A percentile compares a stretch with the other conserved stretches of the same genome.
Evolutionary conservation across 2,113 vertebrate genomes (phyloP).

Genomic region (Brachypteracias leptosomus): DNA sequence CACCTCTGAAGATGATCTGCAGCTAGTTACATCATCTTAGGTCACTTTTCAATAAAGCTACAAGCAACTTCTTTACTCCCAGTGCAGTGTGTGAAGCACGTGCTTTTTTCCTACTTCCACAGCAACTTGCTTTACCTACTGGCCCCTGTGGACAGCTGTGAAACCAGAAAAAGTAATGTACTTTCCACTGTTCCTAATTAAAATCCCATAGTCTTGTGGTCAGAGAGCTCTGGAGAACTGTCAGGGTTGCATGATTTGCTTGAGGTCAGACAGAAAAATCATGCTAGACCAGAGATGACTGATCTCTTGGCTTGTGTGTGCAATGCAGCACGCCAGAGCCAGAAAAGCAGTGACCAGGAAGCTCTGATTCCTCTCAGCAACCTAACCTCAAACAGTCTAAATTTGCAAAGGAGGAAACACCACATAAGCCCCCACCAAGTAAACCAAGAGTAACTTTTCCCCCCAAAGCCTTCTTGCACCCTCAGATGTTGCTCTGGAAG

Average conservation of each 20-base stretch:
- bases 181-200: constrained; percentile 45
- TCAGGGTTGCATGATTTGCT: background rate
- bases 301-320: background rate
- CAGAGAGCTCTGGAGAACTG: background rate
- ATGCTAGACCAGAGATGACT: background rate
- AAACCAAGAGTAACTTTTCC: background rate
- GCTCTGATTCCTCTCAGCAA: background rate
- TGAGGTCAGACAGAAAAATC: constrained; percentile 20
- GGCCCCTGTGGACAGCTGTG: background rate
- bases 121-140: background rate
- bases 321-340: background rate
- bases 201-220: background rate
- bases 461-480: background rate
- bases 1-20: background rate
- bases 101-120: background rate
- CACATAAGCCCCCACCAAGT: rapidly evolving
- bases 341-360: constrained; percentile 22
- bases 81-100: background rate
- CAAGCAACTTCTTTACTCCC: background rate
- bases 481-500: background rate
- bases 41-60: background rate
- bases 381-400: background rate
- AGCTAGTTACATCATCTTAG: background rate
- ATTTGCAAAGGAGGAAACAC: background rate
- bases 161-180: background rate